phyloP scores from a whole-genome alignment of 2,797 vertebrate species.

The Danio choprae region DNA sequence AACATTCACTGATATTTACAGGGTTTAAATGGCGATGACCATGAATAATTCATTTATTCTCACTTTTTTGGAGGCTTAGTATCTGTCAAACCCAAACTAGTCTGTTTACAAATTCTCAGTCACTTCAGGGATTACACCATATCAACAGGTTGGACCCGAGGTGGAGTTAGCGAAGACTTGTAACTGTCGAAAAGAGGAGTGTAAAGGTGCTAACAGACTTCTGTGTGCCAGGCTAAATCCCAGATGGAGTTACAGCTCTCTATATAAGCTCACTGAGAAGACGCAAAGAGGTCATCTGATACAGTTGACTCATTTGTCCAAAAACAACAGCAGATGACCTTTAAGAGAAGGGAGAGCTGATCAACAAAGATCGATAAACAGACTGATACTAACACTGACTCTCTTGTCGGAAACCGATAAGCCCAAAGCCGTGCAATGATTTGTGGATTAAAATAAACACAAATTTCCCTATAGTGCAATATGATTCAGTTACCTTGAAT shows the following conservation, averaged over 20 bases:
- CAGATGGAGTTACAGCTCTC: constrained; percentile 22
- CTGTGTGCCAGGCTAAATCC: constrained; percentile 21
- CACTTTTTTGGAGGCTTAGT: neutral
- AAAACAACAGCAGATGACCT: constrained; percentile 43
- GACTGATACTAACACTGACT: constrained; percentile 28
- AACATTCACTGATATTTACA: neutral
- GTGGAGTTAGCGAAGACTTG: constrained; percentile 15
- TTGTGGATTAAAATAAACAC: constrained; percentile 40
- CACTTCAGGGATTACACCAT: constrained; percentile 7
- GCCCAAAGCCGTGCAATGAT: constrained; percentile 22
- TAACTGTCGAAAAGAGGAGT: neutral
- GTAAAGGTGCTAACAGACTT: constrained; percentile 24
- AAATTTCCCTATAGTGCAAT: constrained; percentile 30
- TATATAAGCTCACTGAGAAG: constrained; percentile 36
- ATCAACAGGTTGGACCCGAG: constrained; percentile 17
- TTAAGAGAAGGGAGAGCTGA: constrained; percentile 27
- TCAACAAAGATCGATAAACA: constrained; percentile 43
- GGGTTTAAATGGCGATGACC: neutral
- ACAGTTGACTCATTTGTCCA: constrained; percentile 48
- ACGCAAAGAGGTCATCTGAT: constrained; percentile 48
- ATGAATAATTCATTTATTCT: neutral
- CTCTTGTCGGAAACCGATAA: constrained; percentile 27
- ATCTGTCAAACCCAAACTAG: constrained; percentile 1
- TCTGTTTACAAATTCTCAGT: constrained; percentile 16
- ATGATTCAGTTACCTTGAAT: constrained; percentile 12